Conservation (phyloP, 2,888 invertebrate genomes). For the Pristionchus entomophagus region DNA sequence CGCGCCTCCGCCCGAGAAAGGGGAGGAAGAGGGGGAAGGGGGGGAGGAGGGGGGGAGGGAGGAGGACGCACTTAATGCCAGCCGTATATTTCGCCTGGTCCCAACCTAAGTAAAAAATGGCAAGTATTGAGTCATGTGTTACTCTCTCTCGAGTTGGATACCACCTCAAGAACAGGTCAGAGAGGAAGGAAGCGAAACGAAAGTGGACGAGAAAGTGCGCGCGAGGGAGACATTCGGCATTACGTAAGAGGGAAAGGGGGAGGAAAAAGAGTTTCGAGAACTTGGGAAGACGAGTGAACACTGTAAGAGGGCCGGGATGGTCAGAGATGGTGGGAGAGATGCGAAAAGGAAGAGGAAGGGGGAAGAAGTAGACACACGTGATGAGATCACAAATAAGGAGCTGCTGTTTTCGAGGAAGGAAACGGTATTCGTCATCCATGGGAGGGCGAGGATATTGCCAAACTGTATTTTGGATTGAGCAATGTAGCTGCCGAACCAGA, state of each 20-base stretch:
- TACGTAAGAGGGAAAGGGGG: conserved; percentile 23
- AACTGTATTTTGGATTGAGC: background rate
- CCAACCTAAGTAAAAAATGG: background rate
- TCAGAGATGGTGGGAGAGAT: background rate
- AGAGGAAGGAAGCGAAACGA: conserved; percentile 35
- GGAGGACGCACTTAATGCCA: background rate
- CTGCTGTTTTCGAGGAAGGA: background rate
- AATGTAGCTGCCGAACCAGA: background rate
- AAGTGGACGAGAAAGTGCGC: conserved; percentile 34
- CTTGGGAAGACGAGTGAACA: background rate
- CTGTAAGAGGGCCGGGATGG: background rate
- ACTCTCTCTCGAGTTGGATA: background rate
- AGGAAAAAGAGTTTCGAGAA: conserved; percentile 8
- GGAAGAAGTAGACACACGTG: conserved; percentile 20
- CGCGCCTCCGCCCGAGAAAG: background rate
- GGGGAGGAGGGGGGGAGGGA: background rate
- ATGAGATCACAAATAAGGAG: conserved; percentile 42
- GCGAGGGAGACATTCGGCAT: too few species aligned
- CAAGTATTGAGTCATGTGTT: background rate
- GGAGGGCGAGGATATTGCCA: background rate
- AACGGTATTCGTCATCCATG: conserved; percentile 13
- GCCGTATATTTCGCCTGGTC: background rate
- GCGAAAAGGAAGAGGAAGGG: background rate
- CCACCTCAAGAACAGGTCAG: conserved; percentile 28
- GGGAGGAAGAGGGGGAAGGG: background rate